Conservation (phyloP, 1,140 invertebrate genomes). For the Aphaenogaster rudis region DNA sequence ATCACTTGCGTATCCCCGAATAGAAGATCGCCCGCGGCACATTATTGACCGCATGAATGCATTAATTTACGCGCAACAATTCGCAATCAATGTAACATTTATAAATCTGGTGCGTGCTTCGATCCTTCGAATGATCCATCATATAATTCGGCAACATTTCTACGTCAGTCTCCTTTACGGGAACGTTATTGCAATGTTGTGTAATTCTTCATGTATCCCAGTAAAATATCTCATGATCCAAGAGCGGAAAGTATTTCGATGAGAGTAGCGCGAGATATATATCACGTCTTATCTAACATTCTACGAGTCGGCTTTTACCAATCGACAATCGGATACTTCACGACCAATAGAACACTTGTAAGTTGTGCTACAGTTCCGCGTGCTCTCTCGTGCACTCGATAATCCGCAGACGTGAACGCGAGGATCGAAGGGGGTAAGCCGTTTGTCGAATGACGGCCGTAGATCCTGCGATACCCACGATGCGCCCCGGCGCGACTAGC, state of each 20-base stretch:
- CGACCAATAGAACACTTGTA: constrained; percentile 37
- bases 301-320: constrained; percentile 19
- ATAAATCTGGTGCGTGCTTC: too few species aligned
- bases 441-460: constrained; percentile 26
- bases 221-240: not conserved
- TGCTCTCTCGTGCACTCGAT: constrained; percentile 14
- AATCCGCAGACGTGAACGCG: constrained; percentile 44
- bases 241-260: not conserved
- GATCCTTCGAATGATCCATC: not conserved
- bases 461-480: constrained; percentile 15
- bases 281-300: constrained; percentile 10
- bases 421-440: constrained; percentile 56
- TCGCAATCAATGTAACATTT: not conserved
- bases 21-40: not conserved
- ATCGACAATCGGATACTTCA: constrained; percentile 36
- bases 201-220: not conserved
- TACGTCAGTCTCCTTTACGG: not conserved
- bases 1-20: constrained; percentile 2
- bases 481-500: constrained; percentile 75
- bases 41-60: not conserved
- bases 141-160: not conserved
- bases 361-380: constrained; percentile 31
- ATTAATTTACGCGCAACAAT: not conserved
- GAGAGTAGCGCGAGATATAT: not conserved
- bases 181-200: not conserved